phyloP scores from a whole-genome alignment of 2,797 vertebrate species.

The Apogon hyalosoma region DNA sequence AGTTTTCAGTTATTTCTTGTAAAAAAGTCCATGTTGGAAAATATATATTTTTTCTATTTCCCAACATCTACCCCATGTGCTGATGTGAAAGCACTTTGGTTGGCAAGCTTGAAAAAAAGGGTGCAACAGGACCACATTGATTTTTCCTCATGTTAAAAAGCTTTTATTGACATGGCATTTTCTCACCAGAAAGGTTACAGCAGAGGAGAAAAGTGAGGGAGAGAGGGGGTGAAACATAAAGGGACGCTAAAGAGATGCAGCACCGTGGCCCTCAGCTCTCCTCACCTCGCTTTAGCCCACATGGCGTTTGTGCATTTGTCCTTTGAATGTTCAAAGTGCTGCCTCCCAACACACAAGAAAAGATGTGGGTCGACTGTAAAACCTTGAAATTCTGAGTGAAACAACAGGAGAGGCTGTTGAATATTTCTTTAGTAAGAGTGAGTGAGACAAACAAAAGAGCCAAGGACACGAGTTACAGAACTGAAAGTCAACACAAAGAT shows the following conservation, averaged over 20 bases:
- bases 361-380: constrained; percentile 3
- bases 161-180: constrained; percentile 80
- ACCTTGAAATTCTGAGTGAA: constrained; percentile 24
- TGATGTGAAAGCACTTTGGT: constrained; percentile 26
- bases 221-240: constrained; percentile 52
- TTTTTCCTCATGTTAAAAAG: constrained; percentile 75
- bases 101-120: constrained; percentile 47
- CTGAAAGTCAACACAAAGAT: constrained; percentile 14
- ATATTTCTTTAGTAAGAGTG: constrained; percentile 12
- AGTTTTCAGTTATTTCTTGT: constrained; percentile 12
- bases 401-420: neutral
- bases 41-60: neutral
- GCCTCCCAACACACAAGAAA: neutral
- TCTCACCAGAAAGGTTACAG: constrained; percentile 65
- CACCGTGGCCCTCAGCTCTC: constrained; percentile 14
- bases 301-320: constrained; percentile 27
- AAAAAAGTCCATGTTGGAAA: constrained; percentile 1
- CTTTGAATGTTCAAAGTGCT: constrained; percentile 34
- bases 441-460: neutral
- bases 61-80: neutral
- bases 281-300: constrained; percentile 56
- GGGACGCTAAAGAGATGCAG: constrained; percentile 41
- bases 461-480: constrained; percentile 4
- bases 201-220: constrained; percentile 26
- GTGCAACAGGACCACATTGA: constrained; percentile 71